These are phyloP conservation scores for Schizotus pectinicornis DNA, from an alignment of 2,888 invertebrate species.

Conservation along the genomic window DNA sequence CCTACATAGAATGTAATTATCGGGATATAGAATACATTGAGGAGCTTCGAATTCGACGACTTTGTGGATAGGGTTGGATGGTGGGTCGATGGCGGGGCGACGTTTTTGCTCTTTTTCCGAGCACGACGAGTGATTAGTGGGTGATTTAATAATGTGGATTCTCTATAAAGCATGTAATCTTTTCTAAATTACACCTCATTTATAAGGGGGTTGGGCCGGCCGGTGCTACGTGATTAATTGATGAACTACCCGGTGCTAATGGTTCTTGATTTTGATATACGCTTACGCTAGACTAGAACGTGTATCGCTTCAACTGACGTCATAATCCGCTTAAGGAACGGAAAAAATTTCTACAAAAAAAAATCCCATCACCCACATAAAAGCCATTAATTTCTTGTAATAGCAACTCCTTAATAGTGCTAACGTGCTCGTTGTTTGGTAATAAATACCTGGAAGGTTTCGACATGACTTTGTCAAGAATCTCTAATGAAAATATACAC, in stretches of 20 bases:
- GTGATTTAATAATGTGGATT: constrained; percentile 56
- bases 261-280: constrained; percentile 48
- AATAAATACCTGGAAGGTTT: constrained; percentile 9
- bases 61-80: constrained; percentile 9
- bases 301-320: too few species aligned
- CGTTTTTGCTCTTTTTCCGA: constrained; percentile 13
- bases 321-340: too few species aligned
- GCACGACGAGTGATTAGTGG: constrained; percentile 47
- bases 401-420: background rate
- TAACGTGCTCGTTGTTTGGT: background rate
- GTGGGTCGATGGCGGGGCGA: constrained; percentile 1
- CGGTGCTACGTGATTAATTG: constrained; percentile 55
- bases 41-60: constrained; percentile 28
- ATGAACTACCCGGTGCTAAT: constrained; percentile 54
- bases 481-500: constrained; percentile 29
- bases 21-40: constrained; percentile 50
- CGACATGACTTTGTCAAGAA: constrained; percentile 22
- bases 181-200: constrained; percentile 58
- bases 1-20: constrained; percentile 60
- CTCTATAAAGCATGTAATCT: constrained; percentile 57
- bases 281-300: too few species aligned
- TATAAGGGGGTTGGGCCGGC: constrained; percentile 52
- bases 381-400: background rate
- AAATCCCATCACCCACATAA: too few species aligned
- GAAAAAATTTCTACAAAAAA: too few species aligned